phyloP scores from a whole-genome alignment of 2,888 invertebrate species.

The Phengaris alcon region DNA sequence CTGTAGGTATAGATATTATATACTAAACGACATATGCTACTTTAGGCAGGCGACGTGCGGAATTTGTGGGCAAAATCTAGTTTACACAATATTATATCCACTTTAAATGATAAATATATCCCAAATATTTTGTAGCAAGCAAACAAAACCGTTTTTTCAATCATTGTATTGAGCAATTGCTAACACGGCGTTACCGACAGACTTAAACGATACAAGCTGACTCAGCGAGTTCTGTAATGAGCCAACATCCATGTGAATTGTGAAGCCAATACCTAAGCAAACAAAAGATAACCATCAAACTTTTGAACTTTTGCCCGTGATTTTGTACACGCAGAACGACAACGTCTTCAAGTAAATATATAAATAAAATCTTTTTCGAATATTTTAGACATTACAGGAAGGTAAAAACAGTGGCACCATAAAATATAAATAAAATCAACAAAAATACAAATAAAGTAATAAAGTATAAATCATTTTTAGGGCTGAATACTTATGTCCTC shows the following conservation, averaged over 20 bases:
- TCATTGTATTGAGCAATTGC: conserved; percentile 12
- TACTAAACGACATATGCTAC: too few relatives aligned
- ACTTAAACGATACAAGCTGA: conserved; percentile 45
- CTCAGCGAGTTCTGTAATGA: conserved; percentile 45
- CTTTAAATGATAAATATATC: background rate
- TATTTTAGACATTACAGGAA: too few relatives aligned
- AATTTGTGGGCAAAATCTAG: too few relatives aligned
- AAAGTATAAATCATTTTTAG: too few relatives aligned
- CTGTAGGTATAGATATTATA: too few relatives aligned
- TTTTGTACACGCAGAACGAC: background rate
- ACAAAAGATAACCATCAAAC: conserved; percentile 60
- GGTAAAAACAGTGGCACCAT: too few relatives aligned
- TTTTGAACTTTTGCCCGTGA: conserved; percentile 40
- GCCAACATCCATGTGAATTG: conserved; percentile 42
- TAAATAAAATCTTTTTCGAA: too few relatives aligned
- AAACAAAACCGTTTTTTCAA: background rate
- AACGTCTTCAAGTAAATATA: too few relatives aligned
- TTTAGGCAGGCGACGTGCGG: too few relatives aligned
- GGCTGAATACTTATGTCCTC: too few relatives aligned
- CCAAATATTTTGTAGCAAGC: background rate
- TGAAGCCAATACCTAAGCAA: conserved; percentile 51
- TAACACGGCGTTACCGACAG: conserved; percentile 4
- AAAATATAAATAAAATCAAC: too few relatives aligned
- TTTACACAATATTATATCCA: background rate
- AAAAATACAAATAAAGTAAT: too few relatives aligned